Evolutionary conservation across 1,140 invertebrate species (phyloP).

Genomic region (Choristoneura fumiferana): DNA sequence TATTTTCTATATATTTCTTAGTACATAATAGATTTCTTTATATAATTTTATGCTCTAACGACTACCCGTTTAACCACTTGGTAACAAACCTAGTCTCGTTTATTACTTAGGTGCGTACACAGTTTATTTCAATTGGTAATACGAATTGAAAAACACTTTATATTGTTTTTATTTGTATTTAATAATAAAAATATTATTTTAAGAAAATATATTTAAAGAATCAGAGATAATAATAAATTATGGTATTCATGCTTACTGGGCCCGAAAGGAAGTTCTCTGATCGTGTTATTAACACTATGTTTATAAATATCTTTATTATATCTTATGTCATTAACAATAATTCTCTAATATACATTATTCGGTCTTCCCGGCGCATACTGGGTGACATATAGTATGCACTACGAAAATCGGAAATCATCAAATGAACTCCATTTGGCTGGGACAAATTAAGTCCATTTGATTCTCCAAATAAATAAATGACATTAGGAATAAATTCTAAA

Average conservation of each 20-base stretch:
- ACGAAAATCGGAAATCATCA: constrained; percentile 29
- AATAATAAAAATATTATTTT: constrained; percentile 44
- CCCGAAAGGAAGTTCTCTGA: constrained; percentile 48
- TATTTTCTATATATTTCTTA: constrained; percentile 73
- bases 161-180: constrained; percentile 38
- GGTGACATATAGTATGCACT: constrained; percentile 13
- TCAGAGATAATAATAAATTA: constrained; percentile 33
- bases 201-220: constrained; percentile 63
- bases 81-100: constrained; percentile 40
- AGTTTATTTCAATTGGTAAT: constrained; percentile 26
- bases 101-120: constrained; percentile 23
- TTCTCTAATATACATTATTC: constrained; percentile 47
- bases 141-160: constrained; percentile 37
- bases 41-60: constrained; percentile 56
- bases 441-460: constrained; percentile 60
- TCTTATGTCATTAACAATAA: constrained; percentile 47
- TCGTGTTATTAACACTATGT: constrained; percentile 27
- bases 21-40: constrained; percentile 68
- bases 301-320: constrained; percentile 45
- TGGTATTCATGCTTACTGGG: constrained; percentile 37
- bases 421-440: constrained; percentile 68
- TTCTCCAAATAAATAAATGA: constrained; percentile 23
- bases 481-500: constrained; percentile 17
- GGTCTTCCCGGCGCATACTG: constrained; percentile 23
- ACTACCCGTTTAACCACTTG: constrained; percentile 43